Percentiles rank a stretch among this genome's conserved stretches.
These are phyloP conservation scores for Ophioninae sp. DNA, from an alignment of 2,888 invertebrate species.

Conservation along the genomic window DNA sequence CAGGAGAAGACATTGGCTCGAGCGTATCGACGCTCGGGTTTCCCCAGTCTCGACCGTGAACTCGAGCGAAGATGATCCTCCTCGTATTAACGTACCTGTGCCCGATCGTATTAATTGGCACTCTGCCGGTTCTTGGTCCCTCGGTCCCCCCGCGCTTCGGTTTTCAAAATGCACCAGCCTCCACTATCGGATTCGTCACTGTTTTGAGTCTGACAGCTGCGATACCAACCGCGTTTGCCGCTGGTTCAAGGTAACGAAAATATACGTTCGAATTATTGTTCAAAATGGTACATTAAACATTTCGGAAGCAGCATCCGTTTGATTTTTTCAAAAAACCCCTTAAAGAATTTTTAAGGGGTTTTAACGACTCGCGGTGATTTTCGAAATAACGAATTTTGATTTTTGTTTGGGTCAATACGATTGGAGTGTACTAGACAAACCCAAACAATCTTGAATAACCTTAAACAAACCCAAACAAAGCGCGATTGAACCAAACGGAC, in stretches of 20 bases:
- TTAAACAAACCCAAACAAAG: too few species aligned
- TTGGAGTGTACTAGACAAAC: too few species aligned
- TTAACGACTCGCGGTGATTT: too few species aligned
- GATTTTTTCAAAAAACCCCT: not conserved
- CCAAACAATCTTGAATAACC: too few species aligned
- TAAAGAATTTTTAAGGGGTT: not conserved
- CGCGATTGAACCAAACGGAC: too few species aligned
- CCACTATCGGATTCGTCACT: constrained; percentile 66
- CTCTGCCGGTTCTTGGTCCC: constrained; percentile 67
- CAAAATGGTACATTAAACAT: too few species aligned
- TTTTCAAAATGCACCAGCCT: constrained; percentile 66
- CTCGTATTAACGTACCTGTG: constrained; percentile 71
- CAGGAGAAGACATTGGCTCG: constrained; percentile 3
- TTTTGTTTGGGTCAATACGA: not conserved
- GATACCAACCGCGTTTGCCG: constrained; percentile 73
- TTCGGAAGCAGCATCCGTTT: not conserved
- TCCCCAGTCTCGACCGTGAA: constrained; percentile 78
- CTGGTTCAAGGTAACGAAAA: constrained; percentile 74
- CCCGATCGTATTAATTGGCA: constrained; percentile 69
- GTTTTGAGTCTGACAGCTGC: constrained; percentile 68
- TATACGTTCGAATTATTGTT: too few species aligned
- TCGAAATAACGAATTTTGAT: constrained; percentile 22
- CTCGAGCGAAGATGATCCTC: constrained; percentile 78
- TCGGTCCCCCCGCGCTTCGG: constrained; percentile 49
- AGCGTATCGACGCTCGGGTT: constrained; percentile 64